Percentiles rank a stretch among this genome's conserved stretches.
Evolutionary conservation across 2,797 vertebrate species (phyloP).

Genomic region (Orientallactaga sibirica): DNA sequence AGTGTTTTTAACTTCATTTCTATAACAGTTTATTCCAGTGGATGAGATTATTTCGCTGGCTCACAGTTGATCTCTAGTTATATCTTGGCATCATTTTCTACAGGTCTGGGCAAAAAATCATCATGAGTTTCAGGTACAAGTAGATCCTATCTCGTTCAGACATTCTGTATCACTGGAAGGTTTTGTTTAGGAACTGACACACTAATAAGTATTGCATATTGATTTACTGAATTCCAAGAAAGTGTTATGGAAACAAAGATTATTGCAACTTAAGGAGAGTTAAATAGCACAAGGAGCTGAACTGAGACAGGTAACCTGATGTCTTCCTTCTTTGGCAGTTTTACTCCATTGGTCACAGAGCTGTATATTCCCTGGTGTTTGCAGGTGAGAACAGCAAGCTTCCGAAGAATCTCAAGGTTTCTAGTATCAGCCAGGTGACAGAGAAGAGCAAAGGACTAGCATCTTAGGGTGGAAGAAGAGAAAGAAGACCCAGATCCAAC

Average conservation of each 20-base stretch:
- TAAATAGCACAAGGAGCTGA: neutral
- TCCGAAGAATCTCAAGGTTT: neutral
- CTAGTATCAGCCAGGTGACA: neutral
- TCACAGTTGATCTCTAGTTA: neutral
- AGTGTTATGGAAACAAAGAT: neutral
- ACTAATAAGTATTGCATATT: neutral
- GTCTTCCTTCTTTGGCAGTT: neutral
- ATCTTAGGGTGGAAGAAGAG: neutral
- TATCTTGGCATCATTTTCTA: neutral
- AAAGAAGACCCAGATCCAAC: constrained; percentile 7
- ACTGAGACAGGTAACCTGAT: neutral
- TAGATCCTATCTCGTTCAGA: neutral
- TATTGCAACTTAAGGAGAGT: neutral
- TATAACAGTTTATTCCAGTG: neutral
- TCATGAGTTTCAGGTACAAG: neutral
- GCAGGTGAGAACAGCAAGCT: neutral
- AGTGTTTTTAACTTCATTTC: constrained; percentile 43
- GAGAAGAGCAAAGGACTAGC: neutral
- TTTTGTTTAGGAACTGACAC: neutral
- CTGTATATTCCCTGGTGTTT: neutral
- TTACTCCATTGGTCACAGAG: neutral
- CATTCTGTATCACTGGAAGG: neutral
- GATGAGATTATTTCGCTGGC: neutral
- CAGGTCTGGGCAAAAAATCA: neutral
- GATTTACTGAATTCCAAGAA: neutral